These are phyloP conservation scores for Calyptommatus sinebrachiatus DNA, from an alignment of 2,113 vertebrate species.

Conservation along the genomic window DNA sequence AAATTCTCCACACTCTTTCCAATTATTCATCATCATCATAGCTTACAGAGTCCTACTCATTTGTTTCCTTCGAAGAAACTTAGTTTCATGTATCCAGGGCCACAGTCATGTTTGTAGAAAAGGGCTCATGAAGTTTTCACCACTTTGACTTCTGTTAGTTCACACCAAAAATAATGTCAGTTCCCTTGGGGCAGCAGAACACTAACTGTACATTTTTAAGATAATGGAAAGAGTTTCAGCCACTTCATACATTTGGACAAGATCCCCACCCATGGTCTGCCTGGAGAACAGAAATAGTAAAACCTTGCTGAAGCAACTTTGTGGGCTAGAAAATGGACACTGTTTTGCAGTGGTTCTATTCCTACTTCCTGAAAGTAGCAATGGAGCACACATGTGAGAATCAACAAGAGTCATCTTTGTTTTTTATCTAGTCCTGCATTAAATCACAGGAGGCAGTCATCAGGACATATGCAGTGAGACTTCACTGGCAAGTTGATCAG, in stretches of 20 bases:
- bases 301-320: background rate
- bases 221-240: background rate
- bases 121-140: background rate
- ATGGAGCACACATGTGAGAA: no score
- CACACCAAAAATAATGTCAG: background rate
- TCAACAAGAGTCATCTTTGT: no score
- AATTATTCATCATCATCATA: no score
- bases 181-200: background rate
- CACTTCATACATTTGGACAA: no score
- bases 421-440: no score
- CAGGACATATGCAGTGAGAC: no score
- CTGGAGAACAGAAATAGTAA: background rate
- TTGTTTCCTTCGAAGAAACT: background rate
- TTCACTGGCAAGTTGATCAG: no score
- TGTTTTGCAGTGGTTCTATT: no score
- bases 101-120: background rate
- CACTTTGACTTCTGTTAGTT: background rate
- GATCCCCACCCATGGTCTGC: no score
- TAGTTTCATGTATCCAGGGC: background rate
- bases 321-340: no score
- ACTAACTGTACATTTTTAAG: background rate
- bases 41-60: background rate
- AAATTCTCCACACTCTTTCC: background rate
- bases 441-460: no score
- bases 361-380: no score